Percentiles rank a stretch among this genome's conserved stretches.
phyloP scores from a whole-genome alignment of 1,140 invertebrate species.

The Lutraria rhynchaena region DNA sequence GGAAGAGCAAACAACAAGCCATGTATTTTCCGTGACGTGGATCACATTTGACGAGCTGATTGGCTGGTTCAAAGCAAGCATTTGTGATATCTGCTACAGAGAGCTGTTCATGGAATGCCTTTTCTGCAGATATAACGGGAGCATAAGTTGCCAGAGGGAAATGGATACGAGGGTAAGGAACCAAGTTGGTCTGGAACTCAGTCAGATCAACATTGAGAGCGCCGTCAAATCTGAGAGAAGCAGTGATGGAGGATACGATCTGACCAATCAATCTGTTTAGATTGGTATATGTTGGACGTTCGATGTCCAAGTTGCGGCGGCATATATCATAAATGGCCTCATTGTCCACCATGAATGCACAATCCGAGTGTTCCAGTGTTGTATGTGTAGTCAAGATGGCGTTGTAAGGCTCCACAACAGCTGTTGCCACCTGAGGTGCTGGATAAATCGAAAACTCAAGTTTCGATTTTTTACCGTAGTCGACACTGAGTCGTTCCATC shows the following conservation, averaged over 20 bases:
- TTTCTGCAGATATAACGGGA: slow-evolving; percentile 70
- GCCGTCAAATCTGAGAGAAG: slow-evolving; percentile 87
- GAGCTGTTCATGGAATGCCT: slow-evolving; percentile 73
- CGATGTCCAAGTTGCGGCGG: slow-evolving; percentile 92
- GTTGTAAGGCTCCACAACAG: no score
- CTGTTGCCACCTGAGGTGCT: no score
- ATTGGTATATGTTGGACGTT: slow-evolving; percentile 85
- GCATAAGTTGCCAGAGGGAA: slow-evolving; percentile 73
- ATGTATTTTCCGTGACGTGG: slow-evolving; percentile 95
- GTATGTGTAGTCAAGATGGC: no score
- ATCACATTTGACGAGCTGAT: slow-evolving; percentile 97
- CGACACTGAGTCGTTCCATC: no score
- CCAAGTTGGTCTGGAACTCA: slow-evolving; percentile 88
- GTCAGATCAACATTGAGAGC: slow-evolving; percentile 87
- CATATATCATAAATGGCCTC: no score
- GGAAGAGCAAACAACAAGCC: slow-evolving; percentile 85
- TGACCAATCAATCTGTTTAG: slow-evolving; percentile 75
- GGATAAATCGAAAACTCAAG: no score
- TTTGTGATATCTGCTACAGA: slow-evolving; percentile 83
- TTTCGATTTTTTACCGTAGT: no score
- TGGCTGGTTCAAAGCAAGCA: slow-evolving; percentile 92
- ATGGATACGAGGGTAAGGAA: slow-evolving; percentile 73
- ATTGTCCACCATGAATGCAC: no score
- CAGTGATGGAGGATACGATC: slow-evolving; percentile 81
- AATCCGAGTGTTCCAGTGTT: no score